Evolutionary conservation across 2,797 vertebrate species (phyloP).

Genomic region (Halcyon badia): DNA sequence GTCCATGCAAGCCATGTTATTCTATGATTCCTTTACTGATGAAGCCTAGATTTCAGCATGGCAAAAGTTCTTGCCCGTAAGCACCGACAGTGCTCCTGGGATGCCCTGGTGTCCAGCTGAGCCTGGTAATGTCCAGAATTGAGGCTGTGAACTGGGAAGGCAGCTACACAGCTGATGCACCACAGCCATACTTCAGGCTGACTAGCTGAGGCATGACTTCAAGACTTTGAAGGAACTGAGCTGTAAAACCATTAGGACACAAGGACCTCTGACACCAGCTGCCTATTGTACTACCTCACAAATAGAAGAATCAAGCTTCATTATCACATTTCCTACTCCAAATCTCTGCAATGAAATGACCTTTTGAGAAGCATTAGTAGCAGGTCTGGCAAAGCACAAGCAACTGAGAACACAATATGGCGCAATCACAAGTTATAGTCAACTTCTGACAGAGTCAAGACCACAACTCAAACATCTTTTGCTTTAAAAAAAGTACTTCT

Average conservation of each 20-base stretch:
- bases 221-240: background rate
- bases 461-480: background rate
- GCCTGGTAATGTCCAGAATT: background rate
- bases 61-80: background rate
- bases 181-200: background rate
- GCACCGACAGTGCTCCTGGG: rapidly evolving
- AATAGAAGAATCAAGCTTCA: background rate
- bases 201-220: background rate
- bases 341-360: background rate
- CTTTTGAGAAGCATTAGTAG: background rate
- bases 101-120: rapidly evolving
- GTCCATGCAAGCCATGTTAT: background rate
- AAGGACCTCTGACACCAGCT: background rate
- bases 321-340: background rate
- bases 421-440: background rate
- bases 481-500: background rate
- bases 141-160: background rate
- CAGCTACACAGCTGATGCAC: background rate
- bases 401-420: background rate
- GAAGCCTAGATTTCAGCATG: background rate
- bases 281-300: background rate
- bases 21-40: background rate
- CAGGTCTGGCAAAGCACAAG: background rate
- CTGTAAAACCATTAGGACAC: background rate
- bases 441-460: background rate